These are phyloP conservation scores for Antrozous pallidus DNA, from an alignment of 2,797 vertebrate genomes.

Conservation along the genomic window DNA sequence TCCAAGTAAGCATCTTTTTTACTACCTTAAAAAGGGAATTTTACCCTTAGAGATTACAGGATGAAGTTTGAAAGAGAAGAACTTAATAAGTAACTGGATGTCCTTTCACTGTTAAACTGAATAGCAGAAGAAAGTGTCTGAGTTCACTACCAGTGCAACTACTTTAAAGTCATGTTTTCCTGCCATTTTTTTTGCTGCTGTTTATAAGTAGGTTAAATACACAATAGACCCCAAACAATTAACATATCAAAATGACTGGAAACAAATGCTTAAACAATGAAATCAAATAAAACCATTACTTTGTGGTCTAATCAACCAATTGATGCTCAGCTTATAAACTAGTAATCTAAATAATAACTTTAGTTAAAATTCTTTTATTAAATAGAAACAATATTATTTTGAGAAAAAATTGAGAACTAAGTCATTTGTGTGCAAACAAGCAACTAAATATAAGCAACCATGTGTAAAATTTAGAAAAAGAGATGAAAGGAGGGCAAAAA, in stretches of 20 bases:
- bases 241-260: background rate
- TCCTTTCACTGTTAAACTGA: background rate
- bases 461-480: conserved; percentile 3
- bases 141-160: background rate
- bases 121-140: background rate
- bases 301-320: background rate
- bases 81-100: background rate
- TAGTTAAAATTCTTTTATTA: background rate
- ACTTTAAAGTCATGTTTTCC: background rate
- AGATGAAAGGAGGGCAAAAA: background rate
- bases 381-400: background rate
- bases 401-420: conserved; percentile 10
- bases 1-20: background rate
- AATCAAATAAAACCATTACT: background rate
- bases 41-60: background rate
- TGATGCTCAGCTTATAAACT: background rate
- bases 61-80: background rate
- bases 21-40: background rate
- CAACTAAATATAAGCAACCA: background rate
- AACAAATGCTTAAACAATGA: background rate
- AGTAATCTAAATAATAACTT: background rate
- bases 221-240: background rate
- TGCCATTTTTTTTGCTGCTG: background rate
- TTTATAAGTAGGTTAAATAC: background rate
- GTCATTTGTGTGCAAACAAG: background rate